Evolutionary conservation across 2,113 vertebrate genomes (phyloP).

Genomic region (Elanoides forficatus): DNA sequence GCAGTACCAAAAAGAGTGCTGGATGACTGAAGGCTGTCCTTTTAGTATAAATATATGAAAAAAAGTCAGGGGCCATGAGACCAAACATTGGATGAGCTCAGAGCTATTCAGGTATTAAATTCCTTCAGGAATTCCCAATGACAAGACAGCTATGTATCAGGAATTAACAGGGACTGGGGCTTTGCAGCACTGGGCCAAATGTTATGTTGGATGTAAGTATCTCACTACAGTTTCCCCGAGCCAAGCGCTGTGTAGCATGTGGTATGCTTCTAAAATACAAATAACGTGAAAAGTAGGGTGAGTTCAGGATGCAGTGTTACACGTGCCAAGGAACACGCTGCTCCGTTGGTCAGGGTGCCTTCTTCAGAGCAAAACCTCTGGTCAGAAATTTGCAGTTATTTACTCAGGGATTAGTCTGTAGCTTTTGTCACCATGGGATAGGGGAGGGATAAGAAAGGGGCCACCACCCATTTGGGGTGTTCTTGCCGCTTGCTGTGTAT

Average conservation of each 20-base stretch:
- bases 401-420: neutral
- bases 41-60: neutral
- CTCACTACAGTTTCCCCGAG: neutral
- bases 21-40: neutral
- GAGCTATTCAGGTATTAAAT: neutral
- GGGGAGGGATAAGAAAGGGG: neutral
- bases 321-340: neutral
- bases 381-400: neutral
- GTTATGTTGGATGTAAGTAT: neutral
- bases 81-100: neutral
- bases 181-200: neutral
- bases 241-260: neutral
- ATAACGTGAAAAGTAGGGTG: neutral
- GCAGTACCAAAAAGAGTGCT: neutral
- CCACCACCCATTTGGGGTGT: too few relatives aligned
- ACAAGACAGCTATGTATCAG: neutral
- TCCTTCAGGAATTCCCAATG: neutral
- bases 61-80: neutral
- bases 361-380: neutral
- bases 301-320: neutral
- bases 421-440: neutral
- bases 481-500: neutral
- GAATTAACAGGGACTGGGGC: neutral
- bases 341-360: too few relatives aligned
- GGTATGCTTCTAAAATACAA: neutral